Percentiles rank a stretch among this genome's conserved stretches.
Evolutionary conservation across 2,888 invertebrate species (phyloP).

Genomic region (Miltochrista miniata): DNA sequence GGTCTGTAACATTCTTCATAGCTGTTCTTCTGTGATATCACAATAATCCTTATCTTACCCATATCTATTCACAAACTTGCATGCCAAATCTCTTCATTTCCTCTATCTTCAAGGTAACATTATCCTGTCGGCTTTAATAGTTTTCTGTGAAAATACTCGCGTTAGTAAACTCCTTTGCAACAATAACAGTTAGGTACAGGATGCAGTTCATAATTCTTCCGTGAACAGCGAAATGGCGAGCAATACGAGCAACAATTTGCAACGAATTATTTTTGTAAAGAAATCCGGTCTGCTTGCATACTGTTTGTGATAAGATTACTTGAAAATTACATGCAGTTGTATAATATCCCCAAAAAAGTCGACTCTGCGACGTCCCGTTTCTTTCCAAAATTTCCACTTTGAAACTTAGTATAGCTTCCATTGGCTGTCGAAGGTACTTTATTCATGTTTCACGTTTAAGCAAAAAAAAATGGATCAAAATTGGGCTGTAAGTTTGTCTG

Average conservation of each 20-base stretch:
- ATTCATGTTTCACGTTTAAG: too few relatives aligned
- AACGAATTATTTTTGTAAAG: not conserved
- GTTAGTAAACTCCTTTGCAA: not conserved
- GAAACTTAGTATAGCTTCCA: too few relatives aligned
- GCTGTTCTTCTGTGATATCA: too few relatives aligned
- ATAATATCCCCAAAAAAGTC: too few relatives aligned
- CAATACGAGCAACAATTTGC: not conserved
- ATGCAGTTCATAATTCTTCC: conserved; percentile 1
- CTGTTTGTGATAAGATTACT: not conserved
- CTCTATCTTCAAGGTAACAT: not conserved
- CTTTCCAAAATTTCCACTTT: too few relatives aligned
- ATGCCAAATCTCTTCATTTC: not conserved
- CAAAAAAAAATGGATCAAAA: too few relatives aligned
- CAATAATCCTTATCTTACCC: too few relatives aligned
- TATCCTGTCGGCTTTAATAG: not conserved
- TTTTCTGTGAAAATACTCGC: not conserved
- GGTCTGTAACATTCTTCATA: too few relatives aligned
- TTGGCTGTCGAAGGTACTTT: too few relatives aligned
- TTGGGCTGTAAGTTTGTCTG: too few relatives aligned
- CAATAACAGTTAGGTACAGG: not conserved
- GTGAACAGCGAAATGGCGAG: not conserved
- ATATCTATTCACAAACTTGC: too few relatives aligned
- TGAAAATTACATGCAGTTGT: not conserved
- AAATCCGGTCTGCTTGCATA: not conserved
- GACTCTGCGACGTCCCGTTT: too few relatives aligned